These are phyloP conservation scores for Perognathus longimembris DNA, from an alignment of 2,113 vertebrate genomes.

Conservation along the genomic window DNA sequence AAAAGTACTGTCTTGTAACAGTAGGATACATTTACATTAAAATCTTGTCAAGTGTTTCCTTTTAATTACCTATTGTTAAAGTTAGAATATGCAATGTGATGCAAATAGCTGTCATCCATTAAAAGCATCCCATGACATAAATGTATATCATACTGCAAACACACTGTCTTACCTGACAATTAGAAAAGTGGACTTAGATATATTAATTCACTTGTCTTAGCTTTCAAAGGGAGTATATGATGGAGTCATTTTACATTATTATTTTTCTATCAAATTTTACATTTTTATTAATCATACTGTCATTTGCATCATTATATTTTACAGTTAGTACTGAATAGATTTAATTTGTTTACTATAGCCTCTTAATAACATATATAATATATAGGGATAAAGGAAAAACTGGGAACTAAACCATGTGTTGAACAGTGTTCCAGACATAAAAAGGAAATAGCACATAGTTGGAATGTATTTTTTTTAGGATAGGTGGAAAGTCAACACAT, in stretches of 20 bases:
- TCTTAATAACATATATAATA: not conserved
- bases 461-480: not conserved
- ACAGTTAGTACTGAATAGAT: not conserved
- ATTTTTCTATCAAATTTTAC: not conserved
- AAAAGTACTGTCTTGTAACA: not conserved
- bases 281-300: not conserved
- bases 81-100: not conserved
- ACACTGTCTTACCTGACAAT: not conserved
- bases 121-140: not conserved
- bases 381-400: not conserved
- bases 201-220: not conserved
- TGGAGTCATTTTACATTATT: not conserved
- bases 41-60: not conserved
- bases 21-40: conserved; percentile 30
- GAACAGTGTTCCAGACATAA: not conserved
- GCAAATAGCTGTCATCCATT: not conserved
- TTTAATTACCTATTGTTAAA: conserved; percentile 6
- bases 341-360: not conserved
- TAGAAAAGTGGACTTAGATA: not conserved
- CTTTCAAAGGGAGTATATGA: not conserved
- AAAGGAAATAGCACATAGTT: not conserved
- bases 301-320: not conserved
- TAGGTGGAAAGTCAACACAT: not conserved
- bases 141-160: not conserved
- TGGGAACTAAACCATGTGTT: not conserved